Percentiles rank a stretch among this genome's conserved stretches.
These are phyloP conservation scores for Henicopernis longicauda DNA, from an alignment of 2,113 vertebrate species.

Conservation along the genomic window DNA sequence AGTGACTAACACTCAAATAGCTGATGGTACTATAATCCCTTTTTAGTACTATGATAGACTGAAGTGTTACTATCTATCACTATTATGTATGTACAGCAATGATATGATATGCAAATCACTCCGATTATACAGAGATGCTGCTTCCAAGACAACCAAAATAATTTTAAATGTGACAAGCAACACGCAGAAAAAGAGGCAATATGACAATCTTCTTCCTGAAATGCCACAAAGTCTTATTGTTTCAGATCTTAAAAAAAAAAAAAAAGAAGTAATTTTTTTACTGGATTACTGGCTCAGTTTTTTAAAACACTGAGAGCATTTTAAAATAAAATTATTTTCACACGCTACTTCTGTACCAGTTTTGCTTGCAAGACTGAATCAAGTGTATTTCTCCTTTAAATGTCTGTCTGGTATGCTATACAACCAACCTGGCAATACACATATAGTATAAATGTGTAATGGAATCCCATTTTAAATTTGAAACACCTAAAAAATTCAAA, in stretches of 20 bases:
- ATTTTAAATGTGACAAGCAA: not conserved
- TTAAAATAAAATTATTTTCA: not conserved
- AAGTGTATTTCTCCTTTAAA: not conserved
- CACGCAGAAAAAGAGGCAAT: not conserved
- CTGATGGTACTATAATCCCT: not conserved
- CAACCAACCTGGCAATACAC: not conserved
- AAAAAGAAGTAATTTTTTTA: not conserved
- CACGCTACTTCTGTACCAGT: not conserved
- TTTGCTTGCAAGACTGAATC: not conserved
- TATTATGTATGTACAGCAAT: not conserved
- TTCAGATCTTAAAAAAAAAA: not conserved
- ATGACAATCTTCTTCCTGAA: not conserved
- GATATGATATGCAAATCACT: not conserved
- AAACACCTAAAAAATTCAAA: not conserved
- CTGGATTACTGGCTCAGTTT: not conserved
- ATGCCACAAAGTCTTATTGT: not conserved
- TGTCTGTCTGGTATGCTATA: not conserved
- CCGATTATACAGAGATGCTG: not conserved
- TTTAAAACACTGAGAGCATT: not conserved
- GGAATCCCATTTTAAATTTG: not conserved
- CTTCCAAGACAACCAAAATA: not conserved
- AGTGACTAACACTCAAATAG: not conserved
- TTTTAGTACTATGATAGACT: not conserved
- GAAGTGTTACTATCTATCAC: not conserved
- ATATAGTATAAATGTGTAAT: not conserved